Evolutionary conservation across 2,888 invertebrate genomes (phyloP), one percentile per base, ranked within the genome.

Genomic region (Laspeyria flexula): DNA sequence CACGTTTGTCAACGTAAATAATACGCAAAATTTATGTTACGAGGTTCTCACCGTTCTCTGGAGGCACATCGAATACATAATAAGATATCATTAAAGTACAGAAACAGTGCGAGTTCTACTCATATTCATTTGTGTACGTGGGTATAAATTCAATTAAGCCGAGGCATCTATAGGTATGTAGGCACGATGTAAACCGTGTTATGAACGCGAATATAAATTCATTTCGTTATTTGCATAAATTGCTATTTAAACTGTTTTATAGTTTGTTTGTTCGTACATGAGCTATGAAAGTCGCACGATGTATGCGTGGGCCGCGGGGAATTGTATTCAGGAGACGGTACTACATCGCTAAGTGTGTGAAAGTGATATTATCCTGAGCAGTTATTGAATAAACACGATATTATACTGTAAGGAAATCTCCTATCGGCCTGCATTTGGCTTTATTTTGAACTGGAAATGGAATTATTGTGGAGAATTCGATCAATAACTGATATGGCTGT

Each of bases 1-100:
- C 89, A 84, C 83, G 83, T 82, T 80, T 86, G 90, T 90, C 90
- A 86, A 83, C 87, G 82, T 90, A 90, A 90, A 90, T 91, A 91
- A 92, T 92, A 90, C 90, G 90, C 90, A 86, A 92, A 92, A 91
- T 92, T 91, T 91, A 92, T 92, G 91, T 90, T 90, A 89, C 88
- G 87, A 88, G 85, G 88, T 90, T 92, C 91, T 90, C 91, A 90
- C 90, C 88, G 89, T 86, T 83, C 81, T 75, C 75, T 73, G 74
- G 69, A 77, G 81, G 77, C 79, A 73, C 82, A 68, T 76, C 82
- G 91, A 88, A 92, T 92, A 81, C 87, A 69, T 87, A 86, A 90
- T 87, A 74, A 76, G 77, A 64, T 63, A 75, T 83, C 83, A 85
- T 86, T 65, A 72, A 74, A 60, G 69, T 65, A 68, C 73, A 75